Evolutionary conservation across 2,888 invertebrate species (phyloP), one percentile per base, ranked within the genome.

Genomic region (Cistogaster globosa): DNA sequence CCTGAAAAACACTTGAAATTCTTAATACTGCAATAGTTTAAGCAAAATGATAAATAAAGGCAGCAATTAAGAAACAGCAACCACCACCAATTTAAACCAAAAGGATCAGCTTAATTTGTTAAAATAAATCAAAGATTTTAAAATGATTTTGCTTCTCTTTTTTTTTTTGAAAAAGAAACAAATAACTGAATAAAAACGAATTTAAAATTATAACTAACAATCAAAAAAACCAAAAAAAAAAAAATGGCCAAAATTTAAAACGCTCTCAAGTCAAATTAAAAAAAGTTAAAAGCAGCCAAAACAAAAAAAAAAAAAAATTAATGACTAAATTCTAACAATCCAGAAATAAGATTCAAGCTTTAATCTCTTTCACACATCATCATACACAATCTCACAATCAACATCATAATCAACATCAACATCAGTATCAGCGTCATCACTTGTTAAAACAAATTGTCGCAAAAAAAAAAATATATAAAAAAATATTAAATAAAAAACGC

Each of bases 61-160:
- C 45, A 60, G 60, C 16, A 68, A 32, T 42, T 42, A 72, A 32
- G 16, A 12, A 57, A 62, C 53, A 6, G 62, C 14, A 53, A 38
- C 67, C 53, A 58, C 42, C 65, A 55, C 55, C 62, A 63, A 55
- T 48, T 58, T 20, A 60, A 58, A 6, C 0, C 12, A 0, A 12
- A 9, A 75, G 55, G 18, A 65, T 38, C 51, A 75, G 55, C 51
- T 42, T 18, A 57, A 77, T 45, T 45, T 77, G 55, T 72, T 67
- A 55, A 76, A 48, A 67, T 42, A 68, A 68, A 68, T 72, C 51
- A 76, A 67, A 80, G 38, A 80, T 57, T 55, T 55, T 26, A 63
- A 42, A 68, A 63, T 7, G 18, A 75, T 55, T 22, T 51, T n/a
- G 16, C 42, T 42, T 11, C 5, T 48, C n/a, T n/a, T 3, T 48